Base-by-base conservation (phyloP, 1,140 invertebrate genomes). In the Hycleus cichorii region DNA sequence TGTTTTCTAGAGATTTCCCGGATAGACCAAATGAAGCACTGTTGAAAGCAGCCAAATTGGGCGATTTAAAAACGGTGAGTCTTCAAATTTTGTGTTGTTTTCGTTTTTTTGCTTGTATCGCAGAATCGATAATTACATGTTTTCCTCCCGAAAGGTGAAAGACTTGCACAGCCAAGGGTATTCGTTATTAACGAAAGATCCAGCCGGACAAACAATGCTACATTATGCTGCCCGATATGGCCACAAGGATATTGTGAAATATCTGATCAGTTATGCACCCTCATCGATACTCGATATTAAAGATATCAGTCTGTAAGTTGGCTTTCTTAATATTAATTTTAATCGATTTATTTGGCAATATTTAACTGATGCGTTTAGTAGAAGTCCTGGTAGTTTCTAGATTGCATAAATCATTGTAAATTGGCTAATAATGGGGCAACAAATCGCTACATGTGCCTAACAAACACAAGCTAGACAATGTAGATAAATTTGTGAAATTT, bases 211-310 rank as follows among this genome's bases (percentile, higher is more conserved):
- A 78, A 95, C 93, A 45, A 88, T 91, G 38, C 78, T 97, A 54
- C 94, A 97, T 74, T 83, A 92, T 60, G 91, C 90, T 10, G 86
- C 91, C 11, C 80, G 86, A 58, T 87, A 89, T 68, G 93, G 93
- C 11, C 86, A 94, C 76, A 91, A 91, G 68, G 89, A 94, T 69
- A 87, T 96, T 53, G 86, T 96, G 7, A 87, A 90, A 72, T 96
- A 93, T 71, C 81, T 96, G 38, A 87, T 95, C 52, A 86, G 90
- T 42, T 86, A 85, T 71, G 90, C 90, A 0, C 90, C 92, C 3
- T 78, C 86, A 47, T 83, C 86, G 11, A 85, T 93, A 51, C 78
- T 95, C 57, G 89, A 95, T 69, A 90, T 93, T 84, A 80, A 86
- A 50, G 93, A 95, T 69, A 89, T 86, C 72, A 89, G 92, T 69